These are phyloP conservation scores for Propithecus deckenii DNA, from an alignment of 2,797 vertebrate genomes.

Conservation along the genomic window DNA sequence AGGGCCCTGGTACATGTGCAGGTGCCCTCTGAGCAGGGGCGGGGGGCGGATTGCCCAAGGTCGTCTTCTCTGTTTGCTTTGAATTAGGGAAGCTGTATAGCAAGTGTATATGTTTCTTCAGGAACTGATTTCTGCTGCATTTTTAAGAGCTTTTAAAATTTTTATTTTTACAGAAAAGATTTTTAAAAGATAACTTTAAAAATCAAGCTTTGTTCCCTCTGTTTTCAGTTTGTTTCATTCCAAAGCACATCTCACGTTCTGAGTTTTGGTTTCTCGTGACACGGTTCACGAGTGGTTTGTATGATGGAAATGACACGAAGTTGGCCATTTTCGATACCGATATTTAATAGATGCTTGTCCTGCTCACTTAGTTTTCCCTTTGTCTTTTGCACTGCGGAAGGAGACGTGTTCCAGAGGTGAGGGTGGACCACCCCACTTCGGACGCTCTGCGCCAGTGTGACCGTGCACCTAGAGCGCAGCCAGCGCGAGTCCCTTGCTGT, in stretches of 20 bases:
- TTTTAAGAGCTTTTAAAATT: neutral
- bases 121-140: neutral
- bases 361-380: slow-evolving; percentile 68
- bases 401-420: slow-evolving; percentile 53
- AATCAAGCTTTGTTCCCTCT: neutral
- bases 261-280: neutral
- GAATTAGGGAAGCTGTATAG: neutral
- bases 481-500: neutral
- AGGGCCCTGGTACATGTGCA: neutral
- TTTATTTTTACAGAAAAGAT: neutral
- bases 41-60: rapidly evolving
- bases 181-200: neutral
- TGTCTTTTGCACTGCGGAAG: slow-evolving; percentile 59
- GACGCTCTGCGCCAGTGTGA: slow-evolving; percentile 13
- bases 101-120: neutral
- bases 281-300: neutral
- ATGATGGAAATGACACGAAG: neutral
- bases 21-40: neutral
- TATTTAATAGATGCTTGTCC: neutral
- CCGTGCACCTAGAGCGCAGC: neutral
- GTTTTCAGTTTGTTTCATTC: neutral
- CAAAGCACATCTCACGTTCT: neutral
- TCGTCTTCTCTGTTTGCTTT: neutral
- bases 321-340: rapidly evolving
- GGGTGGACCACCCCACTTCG: neutral